Evolutionary conservation across 2,113 vertebrate genomes (phyloP), one percentile per base, ranked within the genome.

Genomic region (Eira barbara): DNA sequence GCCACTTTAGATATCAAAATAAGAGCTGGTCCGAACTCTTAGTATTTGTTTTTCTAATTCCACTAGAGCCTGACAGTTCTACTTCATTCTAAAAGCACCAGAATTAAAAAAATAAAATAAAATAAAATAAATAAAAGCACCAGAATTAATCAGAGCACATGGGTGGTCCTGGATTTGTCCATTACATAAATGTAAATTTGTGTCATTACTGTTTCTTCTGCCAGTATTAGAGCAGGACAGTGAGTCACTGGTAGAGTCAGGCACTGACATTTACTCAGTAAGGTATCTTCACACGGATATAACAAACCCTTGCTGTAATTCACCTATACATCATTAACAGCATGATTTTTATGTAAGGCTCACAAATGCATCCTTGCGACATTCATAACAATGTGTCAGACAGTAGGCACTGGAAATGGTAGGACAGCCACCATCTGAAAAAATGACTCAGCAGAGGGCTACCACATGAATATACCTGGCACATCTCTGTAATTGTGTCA

Each of bases 401-500:
- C 20, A 71, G 25, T 6, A 2, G 88, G 79, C 36, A 61, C 36
- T 55, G 84, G 27, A 36, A 69, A 96, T 6, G 76, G 47, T 67
- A 83, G 78, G 57, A 91, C 8, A 7, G 34, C 21, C 78, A 47
- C 27, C 52, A 47, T 2, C 29, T 4, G 7, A 78, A 52, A 2
- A 39, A 52, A 61, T 31, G n/a, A 18, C 74, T 73, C 49, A 78
- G 81, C 15, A 87, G 78, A 52, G 23, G 23, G 34, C 81, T 45
- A 63, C 10, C 21, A 3, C 55, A 78, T 1, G n/a, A 25, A 83
- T 4, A 63, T 98, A 99, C 99, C 99, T 99, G 99, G 98, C 99
- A 99, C 99, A 99, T 99, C 95, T 99, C 99, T 59, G 99, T 99
- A 86, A 99, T 99, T 4, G 99, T 99, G 98, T 99, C 99, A 96